Evolutionary conservation across 2,797 vertebrate genomes (phyloP).

Genomic region (Pampus argenteus): DNA sequence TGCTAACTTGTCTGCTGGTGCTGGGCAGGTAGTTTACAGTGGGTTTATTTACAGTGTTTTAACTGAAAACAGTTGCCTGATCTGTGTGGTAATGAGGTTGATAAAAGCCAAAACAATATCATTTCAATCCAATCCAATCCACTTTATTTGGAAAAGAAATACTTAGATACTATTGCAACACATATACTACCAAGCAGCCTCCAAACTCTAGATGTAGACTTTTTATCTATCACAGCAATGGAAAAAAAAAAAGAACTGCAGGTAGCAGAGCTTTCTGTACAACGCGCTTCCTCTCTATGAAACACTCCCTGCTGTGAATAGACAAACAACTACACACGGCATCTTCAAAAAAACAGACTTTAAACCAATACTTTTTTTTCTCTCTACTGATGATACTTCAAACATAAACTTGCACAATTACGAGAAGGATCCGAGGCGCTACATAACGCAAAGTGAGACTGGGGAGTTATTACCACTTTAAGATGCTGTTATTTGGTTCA

Average conservation of each 20-base stretch:
- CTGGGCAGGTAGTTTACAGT: not conserved
- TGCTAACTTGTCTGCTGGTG: not conserved
- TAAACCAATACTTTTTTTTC: constrained; percentile 22
- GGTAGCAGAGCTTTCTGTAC: constrained; percentile 22
- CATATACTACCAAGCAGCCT: constrained; percentile 12
- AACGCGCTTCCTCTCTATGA: not conserved
- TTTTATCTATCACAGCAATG: constrained; percentile 34
- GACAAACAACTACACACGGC: constrained; percentile 21
- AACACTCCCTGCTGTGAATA: constrained; percentile 22
- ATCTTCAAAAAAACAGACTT: constrained; percentile 21
- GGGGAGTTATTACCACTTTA: not conserved
- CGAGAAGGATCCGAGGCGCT: not conserved
- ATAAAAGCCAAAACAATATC: not conserved
- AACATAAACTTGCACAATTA: constrained; percentile 24
- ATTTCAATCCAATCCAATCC: no score
- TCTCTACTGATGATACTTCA: constrained; percentile 24
- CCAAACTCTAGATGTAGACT: constrained; percentile 4
- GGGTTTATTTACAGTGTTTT: not conserved
- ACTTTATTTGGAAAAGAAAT: no score
- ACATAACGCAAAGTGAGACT: not conserved
- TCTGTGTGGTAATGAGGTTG: not conserved
- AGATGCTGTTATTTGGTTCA: not conserved
- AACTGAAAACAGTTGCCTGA: not conserved
- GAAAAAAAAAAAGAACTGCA: not conserved
- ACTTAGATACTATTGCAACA: no score